Percentiles rank a stretch among this genome's conserved stretches.
Conservation (phyloP, 2,113 vertebrate genomes). For the Paracanthobrama guichenoti region DNA sequence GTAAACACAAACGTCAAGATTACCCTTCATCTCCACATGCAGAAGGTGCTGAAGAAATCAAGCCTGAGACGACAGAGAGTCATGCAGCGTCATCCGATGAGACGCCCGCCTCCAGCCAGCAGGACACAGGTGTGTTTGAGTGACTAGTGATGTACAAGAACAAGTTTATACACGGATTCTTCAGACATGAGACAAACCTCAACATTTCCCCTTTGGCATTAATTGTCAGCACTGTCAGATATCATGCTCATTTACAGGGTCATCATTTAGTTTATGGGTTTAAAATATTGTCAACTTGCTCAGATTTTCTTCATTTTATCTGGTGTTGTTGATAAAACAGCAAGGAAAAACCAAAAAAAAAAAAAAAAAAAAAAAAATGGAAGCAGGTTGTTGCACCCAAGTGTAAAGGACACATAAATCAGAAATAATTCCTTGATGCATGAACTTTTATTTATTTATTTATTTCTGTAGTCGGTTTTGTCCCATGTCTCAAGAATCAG, state of each 20-base stretch:
- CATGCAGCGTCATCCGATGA: background rate
- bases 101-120: background rate
- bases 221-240: too few species aligned
- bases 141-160: background rate
- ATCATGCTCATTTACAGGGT: too few species aligned
- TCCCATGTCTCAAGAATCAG: background rate
- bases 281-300: background rate
- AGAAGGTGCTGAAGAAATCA: background rate
- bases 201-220: too few species aligned
- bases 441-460: background rate
- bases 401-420: background rate
- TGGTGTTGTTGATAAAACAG: background rate
- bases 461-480: background rate
- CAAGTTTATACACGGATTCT: too few species aligned
- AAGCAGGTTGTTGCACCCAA: background rate
- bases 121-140: conserved; percentile 23
- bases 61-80: background rate
- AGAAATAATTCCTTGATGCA: background rate
- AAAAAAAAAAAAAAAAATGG: background rate
- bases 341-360: background rate
- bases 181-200: too few species aligned
- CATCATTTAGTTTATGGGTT: too few species aligned
- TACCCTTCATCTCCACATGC: background rate
- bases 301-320: background rate
- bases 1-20: background rate